Conservation (phyloP, 1,140 invertebrate species). For the Amphibalanus amphitrite region DNA sequence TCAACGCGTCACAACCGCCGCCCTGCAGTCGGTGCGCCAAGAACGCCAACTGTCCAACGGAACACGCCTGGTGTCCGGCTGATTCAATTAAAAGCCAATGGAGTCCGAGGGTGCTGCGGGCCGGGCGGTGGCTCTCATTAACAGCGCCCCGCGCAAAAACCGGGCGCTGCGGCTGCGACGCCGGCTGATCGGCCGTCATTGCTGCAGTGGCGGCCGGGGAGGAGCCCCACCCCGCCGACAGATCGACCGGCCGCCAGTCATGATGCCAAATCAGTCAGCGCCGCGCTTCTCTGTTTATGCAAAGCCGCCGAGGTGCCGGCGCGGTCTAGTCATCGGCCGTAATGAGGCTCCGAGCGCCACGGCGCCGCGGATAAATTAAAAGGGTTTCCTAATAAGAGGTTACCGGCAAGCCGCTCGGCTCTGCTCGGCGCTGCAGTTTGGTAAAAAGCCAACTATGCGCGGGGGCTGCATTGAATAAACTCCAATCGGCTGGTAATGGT, state of each 20-base stretch:
- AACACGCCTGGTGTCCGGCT: neutral
- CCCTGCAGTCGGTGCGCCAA: too few species aligned
- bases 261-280: neutral
- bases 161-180: too few species aligned
- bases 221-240: neutral
- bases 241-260: neutral
- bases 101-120: neutral
- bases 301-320: neutral
- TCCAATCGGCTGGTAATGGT: neutral
- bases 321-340: neutral
- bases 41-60: too few species aligned
- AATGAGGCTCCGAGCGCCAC: neutral
- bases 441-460: neutral
- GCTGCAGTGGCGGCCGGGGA: neutral
- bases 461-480: slow-evolving; percentile 1
- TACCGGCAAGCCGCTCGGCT: neutral
- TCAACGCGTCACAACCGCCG: too few species aligned
- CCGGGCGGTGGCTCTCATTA: neutral
- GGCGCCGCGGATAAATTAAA: neutral
- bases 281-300: neutral
- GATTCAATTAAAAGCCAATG: neutral
- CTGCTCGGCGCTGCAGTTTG: neutral
- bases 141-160: neutral
- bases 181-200: neutral
- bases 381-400: slow-evolving; percentile 1